These are phyloP conservation scores for Drosophila nikananu DNA, from an alignment of 1,140 invertebrate genomes.

Conservation along the genomic window DNA sequence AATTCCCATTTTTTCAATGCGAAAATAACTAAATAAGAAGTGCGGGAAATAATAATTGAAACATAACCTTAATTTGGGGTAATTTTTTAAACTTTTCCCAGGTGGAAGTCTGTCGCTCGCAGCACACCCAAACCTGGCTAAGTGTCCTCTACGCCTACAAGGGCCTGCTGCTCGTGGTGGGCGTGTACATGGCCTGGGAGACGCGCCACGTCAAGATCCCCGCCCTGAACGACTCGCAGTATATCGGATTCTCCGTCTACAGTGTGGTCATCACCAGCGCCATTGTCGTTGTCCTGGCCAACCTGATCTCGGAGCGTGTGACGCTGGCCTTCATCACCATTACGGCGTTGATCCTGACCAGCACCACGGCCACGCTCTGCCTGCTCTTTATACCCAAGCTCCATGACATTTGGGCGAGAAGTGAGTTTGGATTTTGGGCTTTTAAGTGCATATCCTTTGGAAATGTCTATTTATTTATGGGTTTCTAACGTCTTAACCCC, in stretches of 20 bases:
- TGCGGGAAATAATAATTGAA: neutral
- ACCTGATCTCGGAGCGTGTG: slow-evolving; percentile 93
- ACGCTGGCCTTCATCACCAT: slow-evolving; percentile 94
- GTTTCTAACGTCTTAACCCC: neutral
- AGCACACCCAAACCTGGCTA: slow-evolving; percentile 94
- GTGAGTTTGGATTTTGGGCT: slow-evolving; percentile 79
- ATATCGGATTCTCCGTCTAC: slow-evolving; percentile 97
- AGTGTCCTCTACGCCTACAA: slow-evolving; percentile 95
- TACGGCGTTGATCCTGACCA: slow-evolving; percentile 92
- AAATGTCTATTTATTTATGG: neutral
- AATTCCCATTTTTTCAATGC: neutral
- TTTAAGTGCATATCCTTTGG: neutral
- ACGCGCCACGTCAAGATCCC: slow-evolving; percentile 98
- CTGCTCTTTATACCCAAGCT: slow-evolving; percentile 95
- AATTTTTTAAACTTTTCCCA: slow-evolving; percentile 69
- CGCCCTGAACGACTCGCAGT: slow-evolving; percentile 98
- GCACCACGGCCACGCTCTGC: slow-evolving; percentile 94
- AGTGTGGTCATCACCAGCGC: slow-evolving; percentile 95
- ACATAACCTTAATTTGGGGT: neutral
- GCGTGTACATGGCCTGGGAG: slow-evolving; percentile 99
- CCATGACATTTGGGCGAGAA: slow-evolving; percentile 88
- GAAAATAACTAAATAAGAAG: neutral
- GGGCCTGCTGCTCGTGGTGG: slow-evolving; percentile 93
- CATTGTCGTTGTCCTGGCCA: slow-evolving; percentile 93
- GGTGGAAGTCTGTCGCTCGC: slow-evolving; percentile 94